Percentiles rank a stretch among this genome's conserved stretches.
These are phyloP conservation scores for Mallotus villosus DNA, from an alignment of 2,797 vertebrate genomes.

Conservation along the genomic window DNA sequence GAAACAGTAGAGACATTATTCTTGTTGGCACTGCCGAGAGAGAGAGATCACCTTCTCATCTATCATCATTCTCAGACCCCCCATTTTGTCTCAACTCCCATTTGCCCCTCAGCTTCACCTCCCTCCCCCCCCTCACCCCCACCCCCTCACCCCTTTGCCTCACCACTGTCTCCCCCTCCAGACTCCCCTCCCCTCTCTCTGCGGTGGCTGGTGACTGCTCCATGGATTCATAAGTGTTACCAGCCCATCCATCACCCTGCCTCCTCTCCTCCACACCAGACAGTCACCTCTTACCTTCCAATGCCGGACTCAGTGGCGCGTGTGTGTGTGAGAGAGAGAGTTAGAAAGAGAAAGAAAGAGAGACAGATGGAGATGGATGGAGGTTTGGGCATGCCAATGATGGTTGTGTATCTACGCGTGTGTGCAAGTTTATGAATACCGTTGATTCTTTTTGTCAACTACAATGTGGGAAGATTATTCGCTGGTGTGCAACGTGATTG, in stretches of 20 bases:
- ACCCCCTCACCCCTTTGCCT: not conserved
- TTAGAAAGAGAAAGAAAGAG: conserved; percentile 17
- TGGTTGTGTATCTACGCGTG: no score
- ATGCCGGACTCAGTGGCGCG: conserved; percentile 5
- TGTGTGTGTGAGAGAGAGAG: not conserved
- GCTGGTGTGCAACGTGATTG: no score
- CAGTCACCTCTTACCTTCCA: conserved; percentile 1
- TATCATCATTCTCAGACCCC: conserved; percentile 23
- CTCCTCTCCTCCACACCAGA: conserved; percentile 8
- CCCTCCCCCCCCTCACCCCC: conserved; percentile 29
- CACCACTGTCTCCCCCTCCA: not conserved
- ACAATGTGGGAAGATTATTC: no score
- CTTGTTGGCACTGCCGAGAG: not conserved
- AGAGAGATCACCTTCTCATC: conserved; percentile 10
- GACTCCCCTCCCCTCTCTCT: not conserved
- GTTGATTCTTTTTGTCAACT: no score
- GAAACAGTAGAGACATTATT: conserved; percentile 9
- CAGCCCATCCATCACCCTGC: conserved; percentile 11
- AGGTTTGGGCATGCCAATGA: no score
- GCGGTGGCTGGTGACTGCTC: conserved; percentile 6
- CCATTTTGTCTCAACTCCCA: conserved; percentile 31
- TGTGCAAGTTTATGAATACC: no score
- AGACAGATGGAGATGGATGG: no score
- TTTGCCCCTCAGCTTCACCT: conserved; percentile 33
- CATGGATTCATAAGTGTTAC: conserved; percentile 24